Evolutionary conservation across 2,113 vertebrate species (phyloP).

Genomic region (human (Homo sapiens)): GRCh38 chr7:116487001-116487500

Average conservation of each 20-base stretch:
- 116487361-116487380: background rate
- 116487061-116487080: background rate
- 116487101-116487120: conserved; percentile 5
- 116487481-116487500: conserved; percentile 2
- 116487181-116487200: background rate
- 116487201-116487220: background rate
- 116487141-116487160: background rate
- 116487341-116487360: background rate
- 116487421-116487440: background rate
- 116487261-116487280: background rate
- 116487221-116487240: background rate
- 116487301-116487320: background rate
- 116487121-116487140: background rate
- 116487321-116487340: background rate
- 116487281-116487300: background rate
- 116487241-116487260: background rate
- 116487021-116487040: conserved; percentile 4
- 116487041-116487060: background rate
- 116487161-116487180: background rate
- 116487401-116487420: conserved; percentile 6
- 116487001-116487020: background rate
- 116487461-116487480: background rate
- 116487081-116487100: background rate
- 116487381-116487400: background rate
- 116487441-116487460: background rate